Base-by-base conservation (phyloP, 2,113 vertebrate genomes). In the Xerus inauris region DNA sequence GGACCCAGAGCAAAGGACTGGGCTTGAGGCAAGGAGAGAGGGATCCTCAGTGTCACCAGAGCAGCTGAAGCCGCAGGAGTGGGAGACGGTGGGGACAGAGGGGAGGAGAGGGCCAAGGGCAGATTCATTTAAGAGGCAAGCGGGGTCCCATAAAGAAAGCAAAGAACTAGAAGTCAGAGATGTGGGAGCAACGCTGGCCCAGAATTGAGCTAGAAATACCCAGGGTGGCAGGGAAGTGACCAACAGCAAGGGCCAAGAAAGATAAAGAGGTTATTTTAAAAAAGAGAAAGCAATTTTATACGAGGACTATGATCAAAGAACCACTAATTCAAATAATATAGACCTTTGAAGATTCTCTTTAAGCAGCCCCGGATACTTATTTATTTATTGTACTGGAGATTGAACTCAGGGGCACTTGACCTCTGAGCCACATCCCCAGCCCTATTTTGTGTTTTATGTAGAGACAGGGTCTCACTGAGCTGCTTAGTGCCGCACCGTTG, bases 321-420 rank as follows among this genome's bases (percentile, higher is more conserved):
- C 64, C 86, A 80, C 88, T 75, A 75, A 91, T 65, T 95, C 92
- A 62, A 90, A 92, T 14, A 72, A 54, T 38, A 67, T 64, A 73
- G 72, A 89, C 47, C 69, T 76, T 38, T 13, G 62, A 94, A 42
- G 45, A 67, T 75, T 84, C 85, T 73, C 85, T 85, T 84, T 65
- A 88, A 88, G 73, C 5, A 85, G 65, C 38, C 54, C 4, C 12
- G 91, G 54, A 62, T 22, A 88, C 28, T 65, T 64, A 92, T n/a
- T n/a, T n/a, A n/a, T n/a, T n/a, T n/a, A n/a, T n/a, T n/a, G n/a
- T n/a, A n/a, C n/a, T n/a, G n/a, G n/a, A n/a, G n/a, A n/a, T n/a
- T n/a, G n/a, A n/a, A n/a, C n/a, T n/a, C n/a, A n/a, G n/a, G n/a
- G n/a, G n/a, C n/a, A n/a, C n/a, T n/a, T n/a, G n/a, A n/a, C n/a